A percentile compares a stretch with the other conserved stretches of the same genome.
Conservation (phyloP, 1,140 invertebrate genomes). For the Hyposmocoma kahamanoa region DNA sequence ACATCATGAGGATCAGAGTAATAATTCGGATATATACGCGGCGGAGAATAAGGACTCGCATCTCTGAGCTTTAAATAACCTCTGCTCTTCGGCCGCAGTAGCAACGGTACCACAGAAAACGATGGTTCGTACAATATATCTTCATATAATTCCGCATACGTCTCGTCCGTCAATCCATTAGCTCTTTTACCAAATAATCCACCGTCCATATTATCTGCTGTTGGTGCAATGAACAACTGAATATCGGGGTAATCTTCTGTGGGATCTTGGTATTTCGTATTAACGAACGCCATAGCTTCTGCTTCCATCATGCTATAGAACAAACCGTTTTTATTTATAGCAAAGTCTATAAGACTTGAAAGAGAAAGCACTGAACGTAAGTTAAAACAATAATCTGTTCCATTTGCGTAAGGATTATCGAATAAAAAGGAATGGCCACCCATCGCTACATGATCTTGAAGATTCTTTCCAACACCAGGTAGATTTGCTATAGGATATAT, state of each 20-base stretch:
- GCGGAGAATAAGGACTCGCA: conserved; percentile 80
- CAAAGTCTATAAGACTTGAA: conserved; percentile 74
- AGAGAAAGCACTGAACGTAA: conserved; percentile 74
- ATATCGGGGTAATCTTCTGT: conserved; percentile 84
- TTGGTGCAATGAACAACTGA: conserved; percentile 82
- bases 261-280: conserved; percentile 80
- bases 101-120: conserved; percentile 78
- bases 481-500: conserved; percentile 75
- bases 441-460: conserved; percentile 85
- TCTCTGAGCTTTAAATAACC: conserved; percentile 80
- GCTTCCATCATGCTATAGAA: conserved; percentile 80
- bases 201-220: conserved; percentile 83
- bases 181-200: conserved; percentile 80
- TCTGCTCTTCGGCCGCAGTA: conserved; percentile 81
- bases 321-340: conserved; percentile 73
- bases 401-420: conserved; percentile 56
- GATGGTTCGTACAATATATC: conserved; percentile 79
- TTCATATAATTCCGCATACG: conserved; percentile 80
- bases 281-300: conserved; percentile 85
- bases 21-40: conserved; percentile 89
- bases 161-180: conserved; percentile 78
- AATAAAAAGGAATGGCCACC: conserved; percentile 76
- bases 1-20: conserved; percentile 81
- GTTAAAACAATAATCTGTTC: conserved; percentile 75
- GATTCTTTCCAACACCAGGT: conserved; percentile 86